phyloP scores from a whole-genome alignment of 2,888 invertebrate genomes.

The Kuschelorhynchus macadamiae region DNA sequence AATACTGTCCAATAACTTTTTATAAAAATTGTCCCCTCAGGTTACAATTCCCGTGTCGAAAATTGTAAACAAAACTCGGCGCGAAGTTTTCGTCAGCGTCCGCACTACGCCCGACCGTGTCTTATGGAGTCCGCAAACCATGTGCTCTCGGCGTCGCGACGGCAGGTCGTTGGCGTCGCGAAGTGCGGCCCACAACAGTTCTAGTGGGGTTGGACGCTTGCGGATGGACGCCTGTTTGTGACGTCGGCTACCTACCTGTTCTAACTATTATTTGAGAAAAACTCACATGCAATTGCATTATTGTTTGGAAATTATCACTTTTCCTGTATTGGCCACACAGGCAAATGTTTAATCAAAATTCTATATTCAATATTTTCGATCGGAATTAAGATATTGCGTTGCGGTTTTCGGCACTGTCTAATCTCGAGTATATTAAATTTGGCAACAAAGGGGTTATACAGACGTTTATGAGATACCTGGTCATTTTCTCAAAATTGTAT shows the following conservation, averaged over 20 bases:
- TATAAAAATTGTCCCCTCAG: not conserved
- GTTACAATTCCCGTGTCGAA: not conserved
- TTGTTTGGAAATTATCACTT: no score
- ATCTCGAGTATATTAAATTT: no score
- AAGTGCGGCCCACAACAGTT: slow-evolving; percentile 42
- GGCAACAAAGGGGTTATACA: no score
- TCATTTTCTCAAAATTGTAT: no score
- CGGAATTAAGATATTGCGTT: no score
- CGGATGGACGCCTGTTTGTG: slow-evolving; percentile 29
- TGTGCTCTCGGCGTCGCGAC: slow-evolving; percentile 62
- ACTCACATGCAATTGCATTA: no score
- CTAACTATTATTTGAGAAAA: slow-evolving; percentile 4
- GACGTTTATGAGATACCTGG: no score
- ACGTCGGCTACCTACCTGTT: slow-evolving; percentile 9
- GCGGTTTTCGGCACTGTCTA: no score
- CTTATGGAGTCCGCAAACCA: slow-evolving; percentile 60
- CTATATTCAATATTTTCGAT: no score
- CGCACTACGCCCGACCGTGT: slow-evolving; percentile 49
- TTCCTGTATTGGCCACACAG: no score
- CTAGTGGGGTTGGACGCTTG: slow-evolving; percentile 43
- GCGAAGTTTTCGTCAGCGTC: slow-evolving; percentile 39
- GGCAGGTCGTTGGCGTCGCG: slow-evolving; percentile 50
- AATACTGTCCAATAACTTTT: no score
- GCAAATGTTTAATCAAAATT: no score
- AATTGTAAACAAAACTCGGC: slow-evolving; percentile 30